phyloP scores from a whole-genome alignment of 1,140 invertebrate species.

The Saccostrea cuccullata region DNA sequence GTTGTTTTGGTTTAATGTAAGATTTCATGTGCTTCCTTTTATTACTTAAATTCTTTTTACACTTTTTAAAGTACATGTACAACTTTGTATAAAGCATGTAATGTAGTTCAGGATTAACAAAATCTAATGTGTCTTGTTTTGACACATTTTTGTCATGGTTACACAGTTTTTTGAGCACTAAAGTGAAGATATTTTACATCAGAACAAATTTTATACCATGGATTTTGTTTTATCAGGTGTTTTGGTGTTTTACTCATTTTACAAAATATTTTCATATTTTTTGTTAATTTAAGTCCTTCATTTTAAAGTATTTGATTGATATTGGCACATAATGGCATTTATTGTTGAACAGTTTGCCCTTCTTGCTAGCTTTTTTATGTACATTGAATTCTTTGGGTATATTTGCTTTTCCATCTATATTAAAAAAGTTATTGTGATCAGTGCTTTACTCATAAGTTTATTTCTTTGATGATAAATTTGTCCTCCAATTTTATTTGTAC shows the following conservation, averaged over 20 bases:
- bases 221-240: not conserved
- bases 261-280: not conserved
- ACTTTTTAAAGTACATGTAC: not conserved
- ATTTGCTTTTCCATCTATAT: not conserved
- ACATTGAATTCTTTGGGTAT: not conserved
- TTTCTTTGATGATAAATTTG: not conserved
- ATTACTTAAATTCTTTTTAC: not conserved
- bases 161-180: not conserved
- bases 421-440: not conserved
- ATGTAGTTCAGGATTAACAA: not conserved
- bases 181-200: not conserved
- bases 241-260: not conserved
- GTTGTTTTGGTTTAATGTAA: not conserved
- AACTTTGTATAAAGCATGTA: not conserved
- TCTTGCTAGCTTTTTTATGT: not conserved
- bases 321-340: not conserved
- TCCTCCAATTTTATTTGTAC: not conserved
- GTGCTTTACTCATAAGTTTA: not conserved
- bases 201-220: not conserved
- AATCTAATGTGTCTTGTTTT: not conserved
- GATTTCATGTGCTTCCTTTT: not conserved
- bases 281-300: not conserved
- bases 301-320: not conserved
- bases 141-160: not conserved
- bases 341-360: not conserved